Percentiles rank a stretch among this genome's conserved stretches.
These are phyloP conservation scores for Ostrea edulis DNA, from an alignment of 1,140 invertebrate species.

Conservation along the genomic window DNA sequence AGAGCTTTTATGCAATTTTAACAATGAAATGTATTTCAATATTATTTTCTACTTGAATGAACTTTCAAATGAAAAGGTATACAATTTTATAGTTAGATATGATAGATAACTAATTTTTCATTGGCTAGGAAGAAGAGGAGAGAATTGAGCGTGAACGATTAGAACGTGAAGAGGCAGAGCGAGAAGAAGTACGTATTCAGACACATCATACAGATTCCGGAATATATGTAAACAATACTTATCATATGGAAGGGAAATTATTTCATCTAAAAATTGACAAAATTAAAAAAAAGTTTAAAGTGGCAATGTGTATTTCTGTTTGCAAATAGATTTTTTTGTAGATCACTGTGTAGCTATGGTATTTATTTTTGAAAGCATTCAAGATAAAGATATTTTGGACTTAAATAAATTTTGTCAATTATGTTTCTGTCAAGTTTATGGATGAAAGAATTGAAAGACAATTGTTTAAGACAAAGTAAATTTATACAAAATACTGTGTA, in stretches of 20 bases:
- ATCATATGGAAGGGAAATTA: neutral
- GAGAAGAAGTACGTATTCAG: constrained; percentile 5
- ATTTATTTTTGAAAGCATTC: neutral
- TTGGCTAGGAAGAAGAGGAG: constrained; percentile 63
- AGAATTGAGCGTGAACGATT: constrained; percentile 60
- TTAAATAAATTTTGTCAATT: neutral
- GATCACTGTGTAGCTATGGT: neutral
- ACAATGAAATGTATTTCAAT: too few species aligned
- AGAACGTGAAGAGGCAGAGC: constrained; percentile 60
- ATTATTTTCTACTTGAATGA: too few species aligned
- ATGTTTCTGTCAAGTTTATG: neutral
- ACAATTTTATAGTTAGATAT: too few species aligned
- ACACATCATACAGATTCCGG: neutral
- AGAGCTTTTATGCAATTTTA: too few species aligned
- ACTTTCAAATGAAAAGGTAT: too few species aligned
- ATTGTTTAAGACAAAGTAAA: too few species aligned
- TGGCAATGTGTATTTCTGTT: constrained; percentile 48
- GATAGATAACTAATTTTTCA: neutral
- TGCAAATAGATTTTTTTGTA: constrained; percentile 17
- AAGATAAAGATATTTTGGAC: neutral
- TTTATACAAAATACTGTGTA: neutral
- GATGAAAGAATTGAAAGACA: neutral
- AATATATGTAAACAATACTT: neutral
- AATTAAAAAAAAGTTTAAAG: constrained; percentile 22
- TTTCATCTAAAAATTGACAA: constrained; percentile 18